Evolutionary conservation across 2,888 invertebrate genomes (phyloP).

Genomic region (Mylabris sibirica): DNA sequence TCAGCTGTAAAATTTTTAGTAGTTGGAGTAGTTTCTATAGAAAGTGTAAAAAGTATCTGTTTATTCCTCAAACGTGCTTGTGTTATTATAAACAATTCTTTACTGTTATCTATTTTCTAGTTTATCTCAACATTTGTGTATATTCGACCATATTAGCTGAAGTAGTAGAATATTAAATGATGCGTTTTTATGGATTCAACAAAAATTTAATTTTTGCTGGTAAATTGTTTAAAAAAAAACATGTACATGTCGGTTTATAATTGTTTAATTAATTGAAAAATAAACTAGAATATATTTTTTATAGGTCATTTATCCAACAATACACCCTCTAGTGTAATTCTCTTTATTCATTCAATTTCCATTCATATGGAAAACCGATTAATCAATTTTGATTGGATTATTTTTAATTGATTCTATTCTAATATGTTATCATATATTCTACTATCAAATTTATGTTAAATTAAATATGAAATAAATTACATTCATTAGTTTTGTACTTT

Average conservation of each 20-base stretch:
- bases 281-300: not conserved
- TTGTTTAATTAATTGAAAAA: not conserved
- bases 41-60: not conserved
- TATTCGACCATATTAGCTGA: not conserved
- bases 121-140: no score
- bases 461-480: not conserved
- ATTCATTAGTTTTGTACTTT: not conserved
- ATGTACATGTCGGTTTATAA: no score
- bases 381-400: slow-evolving; percentile 1
- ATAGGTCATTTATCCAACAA: not conserved
- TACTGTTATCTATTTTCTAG: no score
- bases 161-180: not conserved
- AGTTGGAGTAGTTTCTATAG: not conserved
- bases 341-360: not conserved
- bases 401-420: not conserved
- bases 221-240: no score
- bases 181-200: not conserved
- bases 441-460: not conserved
- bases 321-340: not conserved
- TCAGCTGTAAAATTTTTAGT: not conserved
- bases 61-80: no score
- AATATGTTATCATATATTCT: not conserved
- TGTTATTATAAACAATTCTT: no score
- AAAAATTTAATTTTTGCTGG: no score
- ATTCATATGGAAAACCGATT: not conserved